Percentiles rank a stretch among this genome's conserved stretches.
Conservation (phyloP, 2,888 invertebrate genomes). For the Cataglyphis rosenhaueri region DNA sequence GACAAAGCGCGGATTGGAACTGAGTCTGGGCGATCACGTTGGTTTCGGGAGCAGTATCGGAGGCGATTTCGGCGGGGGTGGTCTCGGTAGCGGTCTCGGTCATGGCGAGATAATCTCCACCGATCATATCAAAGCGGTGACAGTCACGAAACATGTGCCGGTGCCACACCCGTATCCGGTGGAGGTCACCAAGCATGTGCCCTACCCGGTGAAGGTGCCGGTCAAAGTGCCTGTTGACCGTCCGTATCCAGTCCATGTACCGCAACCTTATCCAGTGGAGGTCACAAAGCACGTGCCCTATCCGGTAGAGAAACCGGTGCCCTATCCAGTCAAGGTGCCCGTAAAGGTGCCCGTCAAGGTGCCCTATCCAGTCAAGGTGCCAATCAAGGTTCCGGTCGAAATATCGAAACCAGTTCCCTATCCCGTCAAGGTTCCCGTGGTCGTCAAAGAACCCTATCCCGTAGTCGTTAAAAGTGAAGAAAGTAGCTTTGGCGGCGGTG, state of each 20-base stretch:
- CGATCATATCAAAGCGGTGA: slow-evolving; percentile 77
- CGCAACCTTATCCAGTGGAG: slow-evolving; percentile 81
- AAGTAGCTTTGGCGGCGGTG: slow-evolving; percentile 55
- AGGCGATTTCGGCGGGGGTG: slow-evolving; percentile 50
- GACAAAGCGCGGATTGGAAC: slow-evolving; percentile 80
- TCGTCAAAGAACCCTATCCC: slow-evolving; percentile 79
- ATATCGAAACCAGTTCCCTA: slow-evolving; percentile 79
- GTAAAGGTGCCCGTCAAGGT: slow-evolving; percentile 80
- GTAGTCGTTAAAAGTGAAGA: slow-evolving; percentile 75
- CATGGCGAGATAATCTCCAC: slow-evolving; percentile 62
- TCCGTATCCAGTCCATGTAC: slow-evolving; percentile 80
- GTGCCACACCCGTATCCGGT: slow-evolving; percentile 77
- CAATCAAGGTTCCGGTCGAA: slow-evolving; percentile 79
- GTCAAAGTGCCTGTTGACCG: slow-evolving; percentile 80
- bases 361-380: slow-evolving; percentile 81
- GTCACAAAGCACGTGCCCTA: slow-evolving; percentile 81
- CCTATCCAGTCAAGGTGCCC: slow-evolving; percentile 79
- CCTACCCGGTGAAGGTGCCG: slow-evolving; percentile 77
- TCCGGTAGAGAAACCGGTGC: slow-evolving; percentile 79
- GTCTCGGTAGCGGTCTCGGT: slow-evolving; percentile 45
- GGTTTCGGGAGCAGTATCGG: slow-evolving; percentile 67
- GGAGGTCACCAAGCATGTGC: slow-evolving; percentile 77
- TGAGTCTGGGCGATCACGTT: slow-evolving; percentile 77
- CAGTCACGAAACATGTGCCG: slow-evolving; percentile 81
- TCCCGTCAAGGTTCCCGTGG: slow-evolving; percentile 80